These are phyloP conservation scores for Cryptus armator DNA, from an alignment of 2,888 invertebrate species.

Conservation along the genomic window DNA sequence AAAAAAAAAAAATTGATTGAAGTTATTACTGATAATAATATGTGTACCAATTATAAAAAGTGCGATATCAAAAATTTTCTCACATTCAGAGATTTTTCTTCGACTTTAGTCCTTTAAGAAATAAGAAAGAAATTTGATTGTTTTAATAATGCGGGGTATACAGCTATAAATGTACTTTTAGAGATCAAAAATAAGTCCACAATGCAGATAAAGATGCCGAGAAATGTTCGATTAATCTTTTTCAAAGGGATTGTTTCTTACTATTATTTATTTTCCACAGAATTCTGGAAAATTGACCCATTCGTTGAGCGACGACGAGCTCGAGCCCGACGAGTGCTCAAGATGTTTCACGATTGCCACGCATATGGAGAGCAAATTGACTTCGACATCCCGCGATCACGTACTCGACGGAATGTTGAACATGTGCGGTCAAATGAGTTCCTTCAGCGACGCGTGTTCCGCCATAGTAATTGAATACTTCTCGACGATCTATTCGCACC, in stretches of 20 bases:
- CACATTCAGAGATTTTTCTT: too few species aligned
- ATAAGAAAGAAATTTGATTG: too few species aligned
- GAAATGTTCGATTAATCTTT: too few species aligned
- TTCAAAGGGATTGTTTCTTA: not conserved
- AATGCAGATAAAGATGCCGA: too few species aligned
- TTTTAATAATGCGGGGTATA: too few species aligned
- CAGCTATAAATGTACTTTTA: too few species aligned
- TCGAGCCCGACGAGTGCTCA: constrained; percentile 81
- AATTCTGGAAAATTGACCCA: constrained; percentile 54
- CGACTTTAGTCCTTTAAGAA: too few species aligned
- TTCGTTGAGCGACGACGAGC: constrained; percentile 79
- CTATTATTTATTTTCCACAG: constrained; percentile 42
- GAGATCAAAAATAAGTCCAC: too few species aligned
- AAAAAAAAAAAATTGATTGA: too few species aligned
- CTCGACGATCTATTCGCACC: constrained; percentile 89
- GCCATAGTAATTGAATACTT: constrained; percentile 91
- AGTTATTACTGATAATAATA: too few species aligned
- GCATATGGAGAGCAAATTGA: constrained; percentile 81
- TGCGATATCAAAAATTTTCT: too few species aligned
- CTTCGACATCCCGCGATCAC: constrained; percentile 73
- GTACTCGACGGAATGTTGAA: constrained; percentile 80
- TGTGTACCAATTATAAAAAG: too few species aligned
- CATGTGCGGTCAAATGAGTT: constrained; percentile 90
- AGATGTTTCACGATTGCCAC: constrained; percentile 81
- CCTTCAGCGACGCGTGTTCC: constrained; percentile 93